Evolutionary conservation across 2,888 invertebrate species (phyloP).

Genomic region (Netelia virgata): DNA sequence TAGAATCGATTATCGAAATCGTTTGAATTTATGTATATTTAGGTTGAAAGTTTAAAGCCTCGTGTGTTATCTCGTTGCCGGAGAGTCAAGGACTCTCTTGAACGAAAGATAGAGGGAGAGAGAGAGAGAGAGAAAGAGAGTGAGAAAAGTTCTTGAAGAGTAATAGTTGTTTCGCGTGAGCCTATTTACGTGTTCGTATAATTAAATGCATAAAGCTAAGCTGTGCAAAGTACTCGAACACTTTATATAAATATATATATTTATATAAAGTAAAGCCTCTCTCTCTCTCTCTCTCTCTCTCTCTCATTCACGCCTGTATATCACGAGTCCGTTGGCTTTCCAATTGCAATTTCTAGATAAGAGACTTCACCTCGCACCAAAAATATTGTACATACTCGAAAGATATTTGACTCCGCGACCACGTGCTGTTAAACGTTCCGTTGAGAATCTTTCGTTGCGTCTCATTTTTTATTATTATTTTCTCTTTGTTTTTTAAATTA

Average conservation of each 20-base stretch:
- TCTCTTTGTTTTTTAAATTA: constrained; percentile 26
- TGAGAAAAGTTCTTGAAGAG: constrained; percentile 42
- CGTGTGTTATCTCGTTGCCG: constrained; percentile 8
- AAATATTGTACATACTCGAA: too few species aligned
- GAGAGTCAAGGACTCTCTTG: not conserved
- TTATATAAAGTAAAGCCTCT: constrained; percentile 36
- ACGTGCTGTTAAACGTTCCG: constrained; percentile 24
- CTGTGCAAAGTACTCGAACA: constrained; percentile 43
- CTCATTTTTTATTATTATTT: constrained; percentile 11
- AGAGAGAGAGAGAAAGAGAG: too few species aligned
- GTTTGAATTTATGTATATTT: constrained; percentile 2
- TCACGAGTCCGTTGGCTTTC: constrained; percentile 60
- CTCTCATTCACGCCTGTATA: constrained; percentile 48
- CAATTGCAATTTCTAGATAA: constrained; percentile 67
- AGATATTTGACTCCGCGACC: constrained; percentile 2
- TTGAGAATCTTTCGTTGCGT: constrained; percentile 54
- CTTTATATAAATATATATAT: not conserved
- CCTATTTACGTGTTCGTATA: constrained; percentile 65
- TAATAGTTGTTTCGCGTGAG: constrained; percentile 65
- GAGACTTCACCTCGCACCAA: constrained; percentile 50
- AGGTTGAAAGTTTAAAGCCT: not conserved
- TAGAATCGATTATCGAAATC: constrained; percentile 35
- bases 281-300: constrained; percentile 1
- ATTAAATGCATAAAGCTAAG: constrained; percentile 68
- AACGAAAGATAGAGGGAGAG: constrained; percentile 1